These are phyloP conservation scores for Drosophila pegasa DNA, from an alignment of 2,888 invertebrate species.

Conservation along the genomic window DNA sequence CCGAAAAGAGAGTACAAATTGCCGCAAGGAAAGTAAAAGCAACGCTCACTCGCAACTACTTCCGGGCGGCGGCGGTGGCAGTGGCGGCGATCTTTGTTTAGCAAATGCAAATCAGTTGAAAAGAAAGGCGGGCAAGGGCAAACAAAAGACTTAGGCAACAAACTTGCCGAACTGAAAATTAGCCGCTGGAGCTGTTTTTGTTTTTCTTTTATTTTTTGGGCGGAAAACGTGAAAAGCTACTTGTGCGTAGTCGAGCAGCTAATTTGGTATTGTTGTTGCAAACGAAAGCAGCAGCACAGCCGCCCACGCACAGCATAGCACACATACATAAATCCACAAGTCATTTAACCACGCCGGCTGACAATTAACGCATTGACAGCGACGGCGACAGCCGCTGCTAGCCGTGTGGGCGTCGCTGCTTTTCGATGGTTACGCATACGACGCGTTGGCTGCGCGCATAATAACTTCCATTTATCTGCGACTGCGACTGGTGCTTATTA, in stretches of 20 bases:
- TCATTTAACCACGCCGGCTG: slow-evolving; percentile 71
- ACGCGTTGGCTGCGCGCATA: slow-evolving; percentile 64
- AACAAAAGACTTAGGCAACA: slow-evolving; percentile 70
- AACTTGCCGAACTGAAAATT: slow-evolving; percentile 76
- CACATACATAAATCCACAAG: slow-evolving; percentile 56
- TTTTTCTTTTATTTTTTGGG: slow-evolving; percentile 1
- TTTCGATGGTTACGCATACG: slow-evolving; percentile 70
- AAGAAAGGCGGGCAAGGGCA: slow-evolving; percentile 30
- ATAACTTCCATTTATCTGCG: slow-evolving; percentile 64
- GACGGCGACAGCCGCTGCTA: slow-evolving; percentile 3
- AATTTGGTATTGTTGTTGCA: slow-evolving; percentile 49
- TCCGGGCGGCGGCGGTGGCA: no score
- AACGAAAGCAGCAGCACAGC: slow-evolving; percentile 42
- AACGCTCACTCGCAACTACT: slow-evolving; percentile 50
- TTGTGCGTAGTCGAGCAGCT: slow-evolving; percentile 22
- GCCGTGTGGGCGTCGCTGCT: slow-evolving; percentile 57
- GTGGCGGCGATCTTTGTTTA: slow-evolving; percentile 42
- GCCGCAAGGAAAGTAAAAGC: slow-evolving; percentile 43
- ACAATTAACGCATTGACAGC: slow-evolving; percentile 75
- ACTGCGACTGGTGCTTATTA: no score
- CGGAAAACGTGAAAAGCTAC: slow-evolving; percentile 16
- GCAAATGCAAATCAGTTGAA: slow-evolving; percentile 64
- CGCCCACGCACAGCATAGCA: slow-evolving; percentile 30
- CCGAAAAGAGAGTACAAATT: slow-evolving; percentile 25
- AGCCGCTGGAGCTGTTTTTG: slow-evolving; percentile 54